Evolutionary conservation across 2,797 vertebrate species (phyloP).

Genomic region (Siniperca scherzeri): DNA sequence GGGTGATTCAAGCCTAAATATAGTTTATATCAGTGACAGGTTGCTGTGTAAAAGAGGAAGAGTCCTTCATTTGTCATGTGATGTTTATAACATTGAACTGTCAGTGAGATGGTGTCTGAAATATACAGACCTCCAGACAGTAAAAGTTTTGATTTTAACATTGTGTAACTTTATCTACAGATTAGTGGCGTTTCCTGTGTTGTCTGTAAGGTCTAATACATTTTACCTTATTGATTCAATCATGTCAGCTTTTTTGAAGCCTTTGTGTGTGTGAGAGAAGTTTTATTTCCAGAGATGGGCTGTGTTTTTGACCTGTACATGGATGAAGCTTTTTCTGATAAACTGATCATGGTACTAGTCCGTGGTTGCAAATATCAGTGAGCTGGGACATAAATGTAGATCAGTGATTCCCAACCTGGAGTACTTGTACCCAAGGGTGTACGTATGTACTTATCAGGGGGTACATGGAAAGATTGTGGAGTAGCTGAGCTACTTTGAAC

Average conservation of each 20-base stretch:
- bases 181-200: neutral
- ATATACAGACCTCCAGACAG: conserved; percentile 11
- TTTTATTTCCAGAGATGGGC: too few relatives aligned
- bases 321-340: neutral
- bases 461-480: neutral
- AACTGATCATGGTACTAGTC: neutral
- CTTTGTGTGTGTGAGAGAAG: neutral
- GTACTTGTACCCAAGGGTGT: neutral
- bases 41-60: conserved; percentile 78
- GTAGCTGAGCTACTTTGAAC: neutral
- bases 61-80: conserved; percentile 77
- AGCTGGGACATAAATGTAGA: neutral
- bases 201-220: neutral
- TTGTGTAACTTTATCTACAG: neutral
- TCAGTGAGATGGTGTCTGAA: conserved; percentile 26
- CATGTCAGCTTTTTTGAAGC: neutral
- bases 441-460: neutral
- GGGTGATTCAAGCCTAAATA: neutral
- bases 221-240: neutral
- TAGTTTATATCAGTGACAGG: neutral
- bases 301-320: neutral
- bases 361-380: neutral
- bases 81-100: conserved; percentile 64
- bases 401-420: neutral
- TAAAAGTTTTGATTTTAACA: neutral